These are phyloP conservation scores for Agrilus planipennis DNA, from an alignment of 1,140 invertebrate genomes.

Conservation along the genomic window DNA sequence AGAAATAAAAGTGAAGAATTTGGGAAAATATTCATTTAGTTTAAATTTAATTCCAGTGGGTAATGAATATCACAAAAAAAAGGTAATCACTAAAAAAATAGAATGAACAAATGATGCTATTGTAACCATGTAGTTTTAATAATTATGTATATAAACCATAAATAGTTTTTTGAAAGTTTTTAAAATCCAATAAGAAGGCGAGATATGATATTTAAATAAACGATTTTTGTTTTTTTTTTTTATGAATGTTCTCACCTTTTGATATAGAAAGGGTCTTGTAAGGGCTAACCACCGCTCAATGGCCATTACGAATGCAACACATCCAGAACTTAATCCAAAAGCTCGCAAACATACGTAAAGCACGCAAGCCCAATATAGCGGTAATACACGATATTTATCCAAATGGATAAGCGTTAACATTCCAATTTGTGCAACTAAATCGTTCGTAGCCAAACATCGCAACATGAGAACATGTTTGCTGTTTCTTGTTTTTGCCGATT, in stretches of 20 bases:
- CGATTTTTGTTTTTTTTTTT: too few relatives aligned
- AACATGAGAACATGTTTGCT: conserved; percentile 69
- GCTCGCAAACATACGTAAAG: conserved; percentile 60
- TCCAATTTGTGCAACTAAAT: conserved; percentile 61
- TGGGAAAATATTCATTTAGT: too few relatives aligned
- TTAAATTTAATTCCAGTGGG: too few relatives aligned
- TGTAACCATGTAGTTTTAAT: too few relatives aligned
- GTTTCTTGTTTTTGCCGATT: conserved; percentile 51
- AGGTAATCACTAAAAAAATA: too few relatives aligned
- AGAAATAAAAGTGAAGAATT: too few relatives aligned
- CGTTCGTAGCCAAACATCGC: conserved; percentile 63
- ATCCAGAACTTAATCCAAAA: conserved; percentile 76
- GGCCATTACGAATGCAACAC: conserved; percentile 78
- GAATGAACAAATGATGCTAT: too few relatives aligned
- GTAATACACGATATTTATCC: conserved; percentile 46
- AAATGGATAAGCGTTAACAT: conserved; percentile 44
- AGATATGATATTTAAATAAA: too few relatives aligned
- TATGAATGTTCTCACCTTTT: conserved; percentile 76
- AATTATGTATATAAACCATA: too few relatives aligned
- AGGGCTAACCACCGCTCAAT: conserved; percentile 73
- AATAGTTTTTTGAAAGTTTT: too few relatives aligned
- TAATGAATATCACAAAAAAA: too few relatives aligned
- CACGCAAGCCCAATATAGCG: conserved; percentile 47
- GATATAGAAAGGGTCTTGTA: conserved; percentile 76
- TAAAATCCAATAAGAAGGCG: too few relatives aligned